phyloP scores from a whole-genome alignment of 2,888 invertebrate genomes.

The Meghimatium bilineatum region DNA sequence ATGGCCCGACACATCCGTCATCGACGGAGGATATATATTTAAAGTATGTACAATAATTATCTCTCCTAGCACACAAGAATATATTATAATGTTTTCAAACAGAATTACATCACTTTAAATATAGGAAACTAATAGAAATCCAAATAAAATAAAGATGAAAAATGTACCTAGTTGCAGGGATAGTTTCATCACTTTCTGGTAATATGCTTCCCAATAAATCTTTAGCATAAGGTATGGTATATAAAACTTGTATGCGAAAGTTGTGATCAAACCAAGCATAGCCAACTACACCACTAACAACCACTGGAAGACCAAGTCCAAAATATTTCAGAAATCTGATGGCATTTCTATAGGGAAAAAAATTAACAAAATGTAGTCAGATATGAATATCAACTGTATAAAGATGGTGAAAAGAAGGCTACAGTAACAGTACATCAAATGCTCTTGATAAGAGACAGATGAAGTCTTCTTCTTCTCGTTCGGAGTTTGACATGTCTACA shows the following conservation, averaged over 20 bases:
- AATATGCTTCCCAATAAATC: conserved; percentile 63
- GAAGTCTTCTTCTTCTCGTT: no score
- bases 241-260: conserved; percentile 83
- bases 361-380: no score
- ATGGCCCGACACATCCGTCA: no score
- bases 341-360: conserved; percentile 8
- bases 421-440: background rate
- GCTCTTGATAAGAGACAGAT: no score
- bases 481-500: no score
- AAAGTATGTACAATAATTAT: no score
- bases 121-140: background rate
- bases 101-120: background rate
- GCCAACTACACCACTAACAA: conserved; percentile 72
- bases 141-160: background rate
- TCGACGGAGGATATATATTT: no score
- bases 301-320: conserved; percentile 51
- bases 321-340: conserved; percentile 49
- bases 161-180: conserved; percentile 15
- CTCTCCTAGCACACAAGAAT: no score
- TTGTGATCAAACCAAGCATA: conserved; percentile 84
- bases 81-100: background rate
- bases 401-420: background rate
- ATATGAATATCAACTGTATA: background rate
- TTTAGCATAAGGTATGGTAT: conserved; percentile 81
- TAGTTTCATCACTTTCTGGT: conserved; percentile 20